phyloP scores from a whole-genome alignment of 2,888 invertebrate species.

The Neuroscelio doddi region DNA sequence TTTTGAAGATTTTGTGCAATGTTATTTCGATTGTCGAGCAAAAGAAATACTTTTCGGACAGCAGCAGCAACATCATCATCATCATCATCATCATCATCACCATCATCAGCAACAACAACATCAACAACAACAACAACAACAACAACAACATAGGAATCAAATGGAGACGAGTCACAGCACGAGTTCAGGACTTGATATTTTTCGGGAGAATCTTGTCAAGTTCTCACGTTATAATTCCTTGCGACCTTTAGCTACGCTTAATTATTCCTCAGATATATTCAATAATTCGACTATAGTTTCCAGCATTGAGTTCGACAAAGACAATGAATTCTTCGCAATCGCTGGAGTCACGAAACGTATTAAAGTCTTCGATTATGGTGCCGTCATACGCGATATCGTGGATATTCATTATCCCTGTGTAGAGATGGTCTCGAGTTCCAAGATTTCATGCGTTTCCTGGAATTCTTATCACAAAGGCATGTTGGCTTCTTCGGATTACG shows the following conservation, averaged over 20 bases:
- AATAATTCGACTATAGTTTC: constrained; percentile 90
- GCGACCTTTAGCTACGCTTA: constrained; percentile 87
- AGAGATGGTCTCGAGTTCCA: constrained; percentile 93
- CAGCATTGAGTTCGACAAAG: constrained; percentile 96
- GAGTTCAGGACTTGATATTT: constrained; percentile 79
- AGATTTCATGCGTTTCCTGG: constrained; percentile 96
- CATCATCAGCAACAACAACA: no score
- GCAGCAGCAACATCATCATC: no score
- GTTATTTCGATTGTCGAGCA: constrained; percentile 86
- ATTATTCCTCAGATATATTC: constrained; percentile 91
- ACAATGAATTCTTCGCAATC: constrained; percentile 95
- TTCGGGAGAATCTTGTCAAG: constrained; percentile 88
- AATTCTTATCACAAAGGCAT: constrained; percentile 91
- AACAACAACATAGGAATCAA: constrained; percentile 37
- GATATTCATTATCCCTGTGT: constrained; percentile 94
- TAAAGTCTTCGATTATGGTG: constrained; percentile 92
- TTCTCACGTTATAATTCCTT: constrained; percentile 87
- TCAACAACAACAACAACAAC: no score
- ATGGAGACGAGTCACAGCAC: constrained; percentile 56
- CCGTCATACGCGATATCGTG: constrained; percentile 87
- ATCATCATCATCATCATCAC: no score
- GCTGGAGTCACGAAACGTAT: constrained; percentile 96
- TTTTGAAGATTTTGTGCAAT: constrained; percentile 91
- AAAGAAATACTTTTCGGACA: constrained; percentile 80
- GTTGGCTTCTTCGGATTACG: constrained; percentile 94